phyloP scores from a whole-genome alignment of 1,140 invertebrate species.

The Apocrypta bakeri region DNA sequence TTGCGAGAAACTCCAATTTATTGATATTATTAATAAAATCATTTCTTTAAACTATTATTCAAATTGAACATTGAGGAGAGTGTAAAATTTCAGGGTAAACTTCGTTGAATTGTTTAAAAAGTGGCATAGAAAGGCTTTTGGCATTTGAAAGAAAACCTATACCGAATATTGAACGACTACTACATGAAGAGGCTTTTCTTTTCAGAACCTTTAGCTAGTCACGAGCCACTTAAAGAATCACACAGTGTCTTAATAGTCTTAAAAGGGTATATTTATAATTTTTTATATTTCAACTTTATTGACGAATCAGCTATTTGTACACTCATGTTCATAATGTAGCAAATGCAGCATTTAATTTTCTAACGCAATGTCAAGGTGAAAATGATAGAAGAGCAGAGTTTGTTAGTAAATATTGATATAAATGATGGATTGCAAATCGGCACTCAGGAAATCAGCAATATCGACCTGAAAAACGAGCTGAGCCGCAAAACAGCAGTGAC shows the following conservation, averaged over 20 bases:
- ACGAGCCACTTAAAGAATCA: constrained; percentile 24
- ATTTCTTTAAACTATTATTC: neutral
- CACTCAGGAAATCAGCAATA: neutral
- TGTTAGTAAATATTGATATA: neutral
- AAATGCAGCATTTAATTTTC: too few relatives aligned
- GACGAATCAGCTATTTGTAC: too few relatives aligned
- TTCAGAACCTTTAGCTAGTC: constrained; percentile 13
- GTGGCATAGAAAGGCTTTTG: neutral
- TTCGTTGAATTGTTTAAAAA: too few relatives aligned
- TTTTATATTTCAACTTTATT: too few relatives aligned
- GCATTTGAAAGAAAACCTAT: constrained; percentile 19
- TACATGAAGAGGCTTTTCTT: constrained; percentile 2
- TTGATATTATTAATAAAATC: neutral
- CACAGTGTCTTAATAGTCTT: neutral
- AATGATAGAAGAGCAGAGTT: too few relatives aligned
- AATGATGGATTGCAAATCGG: neutral
- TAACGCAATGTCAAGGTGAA: too few relatives aligned
- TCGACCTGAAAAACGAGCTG: neutral
- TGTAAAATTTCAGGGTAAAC: too few relatives aligned
- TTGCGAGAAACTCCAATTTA: constrained; percentile 6
- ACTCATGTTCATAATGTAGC: too few relatives aligned
- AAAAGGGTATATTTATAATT: too few relatives aligned
- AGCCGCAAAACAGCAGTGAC: too few relatives aligned
- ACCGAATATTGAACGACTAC: neutral
- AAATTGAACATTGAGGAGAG: neutral